Percentiles rank a stretch among this genome's conserved stretches.
Conservation (phyloP, 2,888 invertebrate genomes). For the Ptychoptera albimana region DNA sequence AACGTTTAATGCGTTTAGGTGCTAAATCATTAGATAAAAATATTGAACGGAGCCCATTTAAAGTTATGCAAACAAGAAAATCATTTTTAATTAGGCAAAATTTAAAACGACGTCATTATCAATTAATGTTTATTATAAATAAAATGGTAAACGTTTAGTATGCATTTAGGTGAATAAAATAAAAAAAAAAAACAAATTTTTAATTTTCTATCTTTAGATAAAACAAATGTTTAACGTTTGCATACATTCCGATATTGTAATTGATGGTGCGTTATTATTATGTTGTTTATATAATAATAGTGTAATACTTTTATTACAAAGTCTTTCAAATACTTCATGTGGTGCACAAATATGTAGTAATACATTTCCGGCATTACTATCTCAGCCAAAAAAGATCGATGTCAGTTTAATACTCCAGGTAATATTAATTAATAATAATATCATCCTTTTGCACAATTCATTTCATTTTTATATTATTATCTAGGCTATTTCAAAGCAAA, state of each 20-base stretch:
- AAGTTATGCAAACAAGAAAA: constrained; percentile 18
- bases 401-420: constrained; percentile 61
- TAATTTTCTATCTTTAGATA: constrained; percentile 7
- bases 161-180: not conserved
- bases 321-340: constrained; percentile 8
- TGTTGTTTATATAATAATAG: constrained; percentile 10
- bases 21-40: constrained; percentile 17
- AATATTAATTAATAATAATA: constrained; percentile 8
- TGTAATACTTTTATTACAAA: constrained; percentile 9
- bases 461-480: constrained; percentile 4
- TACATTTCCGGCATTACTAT: constrained; percentile 53
- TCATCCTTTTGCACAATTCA: constrained; percentile 4
- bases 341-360: constrained; percentile 46
- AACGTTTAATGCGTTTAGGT: constrained; percentile 8
- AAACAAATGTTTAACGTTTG: constrained; percentile 12
- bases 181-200: too few species aligned
- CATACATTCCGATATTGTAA: constrained; percentile 8
- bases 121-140: constrained; percentile 25
- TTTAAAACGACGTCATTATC: constrained; percentile 16
- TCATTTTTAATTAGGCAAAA: constrained; percentile 11
- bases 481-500: constrained; percentile 45
- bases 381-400: constrained; percentile 54
- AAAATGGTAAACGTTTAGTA: constrained; percentile 18
- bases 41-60: constrained; percentile 27
- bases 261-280: constrained; percentile 11